phyloP scores from a whole-genome alignment of 2,113 vertebrate genomes.

The Numida meleagris region DNA sequence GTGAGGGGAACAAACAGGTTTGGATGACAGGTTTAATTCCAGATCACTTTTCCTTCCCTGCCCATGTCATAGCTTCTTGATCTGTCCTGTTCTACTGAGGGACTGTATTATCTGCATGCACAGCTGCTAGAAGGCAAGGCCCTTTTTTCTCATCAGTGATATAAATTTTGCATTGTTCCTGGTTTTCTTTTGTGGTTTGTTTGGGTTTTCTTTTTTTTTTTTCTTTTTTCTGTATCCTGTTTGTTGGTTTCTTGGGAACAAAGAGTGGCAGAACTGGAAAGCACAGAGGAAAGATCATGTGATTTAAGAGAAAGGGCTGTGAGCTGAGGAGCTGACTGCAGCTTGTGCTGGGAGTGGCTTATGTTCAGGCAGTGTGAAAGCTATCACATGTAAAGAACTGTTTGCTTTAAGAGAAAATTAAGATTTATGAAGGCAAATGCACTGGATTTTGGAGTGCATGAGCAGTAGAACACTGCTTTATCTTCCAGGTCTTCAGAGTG shows the following conservation, averaged over 20 bases:
- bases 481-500: background rate
- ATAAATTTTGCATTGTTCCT: background rate
- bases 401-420: background rate
- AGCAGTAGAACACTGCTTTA: background rate
- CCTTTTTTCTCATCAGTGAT: background rate
- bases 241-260: conserved; percentile 30
- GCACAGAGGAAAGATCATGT: conserved; percentile 17
- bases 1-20: background rate
- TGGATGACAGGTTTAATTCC: background rate
- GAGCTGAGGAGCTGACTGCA: background rate
- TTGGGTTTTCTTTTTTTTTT: background rate
- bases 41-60: background rate
- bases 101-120: background rate
- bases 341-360: background rate
- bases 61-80: background rate
- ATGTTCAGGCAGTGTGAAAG: background rate
- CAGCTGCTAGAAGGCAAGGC: background rate
- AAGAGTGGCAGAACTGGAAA: background rate
- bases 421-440: background rate
- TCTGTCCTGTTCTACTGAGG: background rate
- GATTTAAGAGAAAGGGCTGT: conserved; percentile 42
- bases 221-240: background rate
- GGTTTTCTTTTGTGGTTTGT: conserved; percentile 9
- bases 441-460: accelerated
- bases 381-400: background rate